phyloP scores from a whole-genome alignment of 2,113 vertebrate genomes.

The Australoheros scitulus region DNA sequence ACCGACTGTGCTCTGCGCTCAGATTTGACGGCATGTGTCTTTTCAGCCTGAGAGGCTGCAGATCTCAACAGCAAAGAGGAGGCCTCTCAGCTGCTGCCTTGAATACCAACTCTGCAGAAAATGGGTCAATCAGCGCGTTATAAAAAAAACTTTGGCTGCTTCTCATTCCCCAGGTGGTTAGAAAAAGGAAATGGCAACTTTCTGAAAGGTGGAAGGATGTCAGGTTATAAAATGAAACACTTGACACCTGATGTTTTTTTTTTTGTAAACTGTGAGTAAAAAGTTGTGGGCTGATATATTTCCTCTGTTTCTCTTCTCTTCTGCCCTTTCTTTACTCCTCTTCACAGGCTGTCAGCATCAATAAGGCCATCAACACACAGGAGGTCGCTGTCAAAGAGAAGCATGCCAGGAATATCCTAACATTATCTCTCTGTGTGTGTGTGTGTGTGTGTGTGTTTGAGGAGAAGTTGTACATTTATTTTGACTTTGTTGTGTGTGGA shows the following conservation, averaged over 20 bases:
- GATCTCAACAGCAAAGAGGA: constrained; percentile 29
- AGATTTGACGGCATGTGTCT: neutral
- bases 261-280: neutral
- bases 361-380: constrained; percentile 99
- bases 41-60: constrained; percentile 13
- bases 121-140: constrained; percentile 56
- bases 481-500: constrained; percentile 19
- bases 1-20: constrained; percentile 1
- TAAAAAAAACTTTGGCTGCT: constrained; percentile 7
- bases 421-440: constrained; percentile 44
- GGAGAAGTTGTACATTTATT: neutral
- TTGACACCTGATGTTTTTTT: neutral
- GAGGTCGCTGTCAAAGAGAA: constrained; percentile 92
- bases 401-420: constrained; percentile 95
- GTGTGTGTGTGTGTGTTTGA: constrained; percentile 10
- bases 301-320: constrained; percentile 4
- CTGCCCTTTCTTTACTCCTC: constrained; percentile 22
- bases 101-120: constrained; percentile 63
- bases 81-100: constrained; percentile 51
- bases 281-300: constrained; percentile 40
- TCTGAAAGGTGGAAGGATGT: constrained; percentile 16
- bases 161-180: constrained; percentile 21
- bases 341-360: constrained; percentile 97
- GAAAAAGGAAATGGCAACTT: constrained; percentile 1
- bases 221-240: constrained; percentile 25